phyloP scores from a whole-genome alignment of 2,888 invertebrate genomes.

The Acanthococcus lagerstroemiae region DNA sequence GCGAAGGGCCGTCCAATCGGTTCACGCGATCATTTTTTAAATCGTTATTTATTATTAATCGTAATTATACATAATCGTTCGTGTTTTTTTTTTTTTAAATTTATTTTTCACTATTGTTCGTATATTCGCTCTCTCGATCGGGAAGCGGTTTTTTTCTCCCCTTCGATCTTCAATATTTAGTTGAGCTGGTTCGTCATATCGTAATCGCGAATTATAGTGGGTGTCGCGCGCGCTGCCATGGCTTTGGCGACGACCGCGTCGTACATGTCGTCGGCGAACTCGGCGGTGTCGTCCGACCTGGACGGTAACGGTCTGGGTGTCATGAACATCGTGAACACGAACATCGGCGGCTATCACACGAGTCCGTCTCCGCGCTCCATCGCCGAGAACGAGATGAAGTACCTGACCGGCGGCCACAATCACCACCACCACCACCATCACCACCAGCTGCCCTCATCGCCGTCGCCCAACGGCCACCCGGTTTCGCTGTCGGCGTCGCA shows the following conservation, averaged over 20 bases:
- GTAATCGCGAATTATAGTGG: background rate
- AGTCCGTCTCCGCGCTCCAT: slow-evolving; percentile 77
- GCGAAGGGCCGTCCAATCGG: slow-evolving; percentile 38
- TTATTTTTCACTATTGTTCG: background rate
- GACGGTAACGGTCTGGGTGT: slow-evolving; percentile 46
- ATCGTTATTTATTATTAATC: slow-evolving; percentile 41
- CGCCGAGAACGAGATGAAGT: slow-evolving; percentile 87
- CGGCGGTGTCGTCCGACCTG: slow-evolving; percentile 58
- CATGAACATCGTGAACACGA: slow-evolving; percentile 42
- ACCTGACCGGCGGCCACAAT: slow-evolving; percentile 71
- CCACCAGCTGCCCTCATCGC: slow-evolving; percentile 57
- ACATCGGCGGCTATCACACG: slow-evolving; percentile 50
- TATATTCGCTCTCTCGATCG: background rate
- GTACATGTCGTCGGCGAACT: slow-evolving; percentile 66
- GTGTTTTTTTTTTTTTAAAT: slow-evolving; percentile 5
- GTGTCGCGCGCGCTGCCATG: slow-evolving; percentile 35
- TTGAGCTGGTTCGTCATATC: too few relatives aligned
- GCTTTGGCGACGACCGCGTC: slow-evolving; percentile 71
- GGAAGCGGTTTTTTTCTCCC: background rate
- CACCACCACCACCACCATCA: slow-evolving; percentile 63
- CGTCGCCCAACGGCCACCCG: slow-evolving; percentile 53
- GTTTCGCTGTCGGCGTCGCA: slow-evolving; percentile 48
- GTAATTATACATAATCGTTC: too few relatives aligned
- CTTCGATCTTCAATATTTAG: background rate
- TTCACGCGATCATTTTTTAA: slow-evolving; percentile 49